Percentiles rank a stretch among this genome's conserved stretches.
Conservation (phyloP, 1,140 invertebrate species). For the Artemia franciscana region DNA sequence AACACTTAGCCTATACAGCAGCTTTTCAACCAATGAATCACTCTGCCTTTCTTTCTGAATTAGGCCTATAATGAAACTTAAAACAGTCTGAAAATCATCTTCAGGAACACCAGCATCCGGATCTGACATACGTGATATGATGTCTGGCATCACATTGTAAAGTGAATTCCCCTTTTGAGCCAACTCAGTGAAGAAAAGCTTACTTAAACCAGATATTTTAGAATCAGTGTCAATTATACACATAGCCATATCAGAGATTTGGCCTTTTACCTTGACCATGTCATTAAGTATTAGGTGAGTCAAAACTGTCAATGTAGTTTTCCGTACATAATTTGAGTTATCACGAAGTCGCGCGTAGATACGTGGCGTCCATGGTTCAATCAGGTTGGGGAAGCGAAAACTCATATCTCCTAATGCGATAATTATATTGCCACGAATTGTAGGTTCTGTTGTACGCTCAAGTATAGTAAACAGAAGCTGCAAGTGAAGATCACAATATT, state of each 20-base stretch:
- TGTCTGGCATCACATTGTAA: conserved; percentile 83
- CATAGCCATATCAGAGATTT: conserved; percentile 70
- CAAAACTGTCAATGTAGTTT: conserved; percentile 58
- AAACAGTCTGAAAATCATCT: conserved; percentile 49
- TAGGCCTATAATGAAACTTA: conserved; percentile 54
- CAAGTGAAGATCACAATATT: conserved; percentile 53
- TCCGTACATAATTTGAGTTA: conserved; percentile 38
- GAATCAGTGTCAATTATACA: conserved; percentile 56
- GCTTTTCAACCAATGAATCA: conserved; percentile 64
- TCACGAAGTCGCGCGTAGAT: conserved; percentile 63
- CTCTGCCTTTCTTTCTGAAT: conserved; percentile 68
- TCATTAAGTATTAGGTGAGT: conserved; percentile 76
- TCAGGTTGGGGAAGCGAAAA: conserved; percentile 66
- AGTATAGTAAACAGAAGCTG: conserved; percentile 60
- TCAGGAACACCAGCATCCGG: conserved; percentile 43
- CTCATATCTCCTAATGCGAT: conserved; percentile 68
- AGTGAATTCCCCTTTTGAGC: conserved; percentile 69
- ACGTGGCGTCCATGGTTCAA: conserved; percentile 73
- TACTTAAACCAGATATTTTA: conserved; percentile 35
- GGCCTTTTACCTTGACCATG: conserved; percentile 82
- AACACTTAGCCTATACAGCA: conserved; percentile 52
- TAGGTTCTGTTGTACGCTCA: conserved; percentile 41
- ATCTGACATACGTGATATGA: conserved; percentile 66
- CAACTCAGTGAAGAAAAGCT: conserved; percentile 60
- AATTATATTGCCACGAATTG: conserved; percentile 54